A percentile compares a stretch with the other conserved stretches of the same genome.
Conservation (phyloP, 1,140 invertebrate species). For the Gryllus bimaculatus region DNA sequence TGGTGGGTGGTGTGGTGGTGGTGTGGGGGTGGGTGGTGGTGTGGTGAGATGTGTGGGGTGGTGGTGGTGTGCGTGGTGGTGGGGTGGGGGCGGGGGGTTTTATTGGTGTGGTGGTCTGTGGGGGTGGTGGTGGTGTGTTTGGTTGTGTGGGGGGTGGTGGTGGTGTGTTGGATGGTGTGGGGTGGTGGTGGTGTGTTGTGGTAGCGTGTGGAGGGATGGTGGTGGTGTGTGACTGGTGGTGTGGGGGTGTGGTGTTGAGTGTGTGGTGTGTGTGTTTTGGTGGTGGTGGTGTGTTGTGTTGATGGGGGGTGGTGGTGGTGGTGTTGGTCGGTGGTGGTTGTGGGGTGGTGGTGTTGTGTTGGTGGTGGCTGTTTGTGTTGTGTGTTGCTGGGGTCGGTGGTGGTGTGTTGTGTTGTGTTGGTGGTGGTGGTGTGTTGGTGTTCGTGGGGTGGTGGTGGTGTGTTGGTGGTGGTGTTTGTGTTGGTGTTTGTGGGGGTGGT, state of each 20-base stretch:
- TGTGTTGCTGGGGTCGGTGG: not conserved
- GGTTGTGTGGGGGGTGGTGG: not conserved
- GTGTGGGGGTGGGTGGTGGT: too few relatives aligned
- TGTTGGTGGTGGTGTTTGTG: not conserved
- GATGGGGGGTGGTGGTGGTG: not conserved
- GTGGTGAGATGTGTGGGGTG: not conserved
- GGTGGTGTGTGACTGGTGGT: not conserved
- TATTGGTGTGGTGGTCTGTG: not conserved
- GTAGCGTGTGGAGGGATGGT: not conserved
- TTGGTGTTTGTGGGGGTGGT: not conserved
- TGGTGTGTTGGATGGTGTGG: not conserved
- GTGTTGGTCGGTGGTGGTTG: not conserved
- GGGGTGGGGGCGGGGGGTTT: not conserved
- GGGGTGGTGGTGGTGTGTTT: not conserved
- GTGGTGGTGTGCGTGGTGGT: not conserved
- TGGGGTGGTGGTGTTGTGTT: not conserved
- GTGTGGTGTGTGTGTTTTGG: not conserved
- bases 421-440: not conserved
- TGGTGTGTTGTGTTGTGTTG: slow-evolving; percentile 7
- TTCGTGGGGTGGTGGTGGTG: not conserved
- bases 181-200: slow-evolving; percentile 2
- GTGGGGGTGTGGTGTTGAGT: too few relatives aligned
- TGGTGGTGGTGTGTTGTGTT: slow-evolving; percentile 2
- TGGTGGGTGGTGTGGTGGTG: too few relatives aligned
- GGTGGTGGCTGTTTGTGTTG: not conserved